A percentile compares a stretch with the other conserved stretches of the same genome.
phyloP scores from a whole-genome alignment of 2,113 vertebrate genomes.

The Thermophis baileyi region DNA sequence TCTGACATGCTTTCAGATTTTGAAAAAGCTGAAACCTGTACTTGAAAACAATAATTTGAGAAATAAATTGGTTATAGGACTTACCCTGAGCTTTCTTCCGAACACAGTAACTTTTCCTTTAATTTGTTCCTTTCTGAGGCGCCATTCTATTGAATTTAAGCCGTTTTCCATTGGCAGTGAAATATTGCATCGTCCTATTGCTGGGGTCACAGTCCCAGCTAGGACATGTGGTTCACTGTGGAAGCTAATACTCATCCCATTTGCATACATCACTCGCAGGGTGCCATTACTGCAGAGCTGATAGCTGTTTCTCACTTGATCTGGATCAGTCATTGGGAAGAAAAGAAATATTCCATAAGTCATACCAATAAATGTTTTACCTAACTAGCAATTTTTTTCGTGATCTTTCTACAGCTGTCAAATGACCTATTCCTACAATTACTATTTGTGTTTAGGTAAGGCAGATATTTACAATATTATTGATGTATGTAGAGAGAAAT shows the following conservation, averaged over 20 bases:
- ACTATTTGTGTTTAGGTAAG: conserved; percentile 57
- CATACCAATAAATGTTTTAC: conserved; percentile 65
- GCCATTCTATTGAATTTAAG: conserved; percentile 98
- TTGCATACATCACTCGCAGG: conserved; percentile 95
- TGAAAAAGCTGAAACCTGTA: conserved; percentile 6
- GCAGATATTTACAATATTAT: conserved; percentile 64
- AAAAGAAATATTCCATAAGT: conserved; percentile 64
- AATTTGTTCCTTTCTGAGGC: conserved; percentile 93
- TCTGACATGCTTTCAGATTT: neutral
- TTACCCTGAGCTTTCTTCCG: conserved; percentile 96
- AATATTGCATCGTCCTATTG: conserved; percentile 96
- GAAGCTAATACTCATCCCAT: conserved; percentile 98
- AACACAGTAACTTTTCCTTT: conserved; percentile 98
- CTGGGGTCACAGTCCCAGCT: conserved; percentile 93
- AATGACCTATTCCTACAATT: conserved; percentile 67
- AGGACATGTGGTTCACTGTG: conserved; percentile 97
- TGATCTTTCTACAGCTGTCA: conserved; percentile 67
- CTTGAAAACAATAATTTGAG: neutral
- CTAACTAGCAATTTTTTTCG: conserved; percentile 66
- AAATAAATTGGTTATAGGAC: conserved; percentile 44
- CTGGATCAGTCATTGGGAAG: conserved; percentile 72
- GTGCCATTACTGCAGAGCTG: conserved; percentile 97
- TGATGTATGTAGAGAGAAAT: conserved; percentile 65
- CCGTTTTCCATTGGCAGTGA: conserved; percentile 96
- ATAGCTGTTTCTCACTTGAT: conserved; percentile 99